These are phyloP conservation scores for Epirrita christyi DNA, from an alignment of 2,888 invertebrate genomes.

Conservation along the genomic window DNA sequence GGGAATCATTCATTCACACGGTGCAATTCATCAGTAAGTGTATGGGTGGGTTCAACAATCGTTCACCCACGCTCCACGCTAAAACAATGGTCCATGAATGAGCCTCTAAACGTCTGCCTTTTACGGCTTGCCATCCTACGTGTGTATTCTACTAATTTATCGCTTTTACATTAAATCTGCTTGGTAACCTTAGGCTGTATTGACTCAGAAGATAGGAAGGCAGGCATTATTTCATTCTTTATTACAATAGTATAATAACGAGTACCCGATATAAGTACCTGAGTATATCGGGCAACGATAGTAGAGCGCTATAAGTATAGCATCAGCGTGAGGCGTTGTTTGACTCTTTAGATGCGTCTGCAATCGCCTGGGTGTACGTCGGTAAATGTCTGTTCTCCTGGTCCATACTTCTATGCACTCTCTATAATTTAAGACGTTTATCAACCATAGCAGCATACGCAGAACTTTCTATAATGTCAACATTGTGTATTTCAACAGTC, in stretches of 20 bases:
- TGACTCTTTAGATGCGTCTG: no score
- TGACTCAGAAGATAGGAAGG: slow-evolving; percentile 1
- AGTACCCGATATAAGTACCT: no score
- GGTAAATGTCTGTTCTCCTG: background rate
- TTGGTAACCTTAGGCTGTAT: slow-evolving; percentile 16
- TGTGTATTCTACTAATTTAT: slow-evolving; percentile 55
- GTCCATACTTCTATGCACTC: background rate
- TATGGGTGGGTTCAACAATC: slow-evolving; percentile 73
- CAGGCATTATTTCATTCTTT: slow-evolving; percentile 4
- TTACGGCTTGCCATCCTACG: slow-evolving; percentile 59
- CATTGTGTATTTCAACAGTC: slow-evolving; percentile 21
- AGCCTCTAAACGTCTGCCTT: slow-evolving; percentile 57
- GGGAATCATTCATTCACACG: slow-evolving; percentile 69
- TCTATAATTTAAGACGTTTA: slow-evolving; percentile 6
- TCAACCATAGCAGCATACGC: background rate
- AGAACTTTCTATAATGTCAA: slow-evolving; percentile 18
- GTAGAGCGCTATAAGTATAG: no score
- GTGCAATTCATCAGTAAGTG: slow-evolving; percentile 68
- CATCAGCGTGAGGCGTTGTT: no score
- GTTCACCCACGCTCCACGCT: slow-evolving; percentile 61
- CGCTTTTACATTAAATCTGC: slow-evolving; percentile 28
- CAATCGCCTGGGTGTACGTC: no score
- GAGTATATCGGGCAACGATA: no score
- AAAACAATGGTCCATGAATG: slow-evolving; percentile 68
- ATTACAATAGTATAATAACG: background rate